A percentile compares a stretch with the other conserved stretches of the same genome.
Conservation (phyloP, 1,140 invertebrate genomes). For the Drosophila rufa region DNA sequence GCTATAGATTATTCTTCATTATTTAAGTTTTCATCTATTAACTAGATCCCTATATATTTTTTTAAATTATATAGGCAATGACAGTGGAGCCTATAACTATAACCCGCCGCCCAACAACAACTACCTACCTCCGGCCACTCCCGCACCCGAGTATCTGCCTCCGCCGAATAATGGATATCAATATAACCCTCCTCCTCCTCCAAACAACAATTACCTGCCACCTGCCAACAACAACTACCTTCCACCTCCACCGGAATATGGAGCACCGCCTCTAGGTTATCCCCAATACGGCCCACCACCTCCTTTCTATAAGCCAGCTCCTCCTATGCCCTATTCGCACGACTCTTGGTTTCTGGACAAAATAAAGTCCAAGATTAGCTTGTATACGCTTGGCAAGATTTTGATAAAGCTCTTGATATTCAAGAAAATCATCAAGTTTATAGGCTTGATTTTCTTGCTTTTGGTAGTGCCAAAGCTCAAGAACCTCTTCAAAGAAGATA, state of each 20-base stretch:
- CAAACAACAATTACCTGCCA: constrained; percentile 82
- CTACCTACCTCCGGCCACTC: constrained; percentile 24
- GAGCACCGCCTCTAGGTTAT: constrained; percentile 69
- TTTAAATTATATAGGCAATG: constrained; percentile 13
- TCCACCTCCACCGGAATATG: constrained; percentile 58
- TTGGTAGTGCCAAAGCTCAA: constrained; percentile 91
- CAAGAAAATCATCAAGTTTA: constrained; percentile 92
- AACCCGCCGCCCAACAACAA: constrained; percentile 33
- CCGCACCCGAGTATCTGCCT: constrained; percentile 27
- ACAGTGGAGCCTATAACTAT: constrained; percentile 29
- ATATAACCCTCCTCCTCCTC: constrained; percentile 56
- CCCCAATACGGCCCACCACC: constrained; percentile 38
- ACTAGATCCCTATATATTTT: not conserved
- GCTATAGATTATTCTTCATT: not conserved
- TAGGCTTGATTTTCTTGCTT: constrained; percentile 90
- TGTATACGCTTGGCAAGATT: constrained; percentile 90
- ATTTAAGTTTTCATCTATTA: not conserved
- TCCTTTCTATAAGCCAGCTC: constrained; percentile 86
- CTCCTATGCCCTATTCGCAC: constrained; percentile 81
- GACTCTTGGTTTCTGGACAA: constrained; percentile 87
- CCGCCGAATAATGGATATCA: constrained; percentile 61
- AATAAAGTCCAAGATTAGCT: constrained; percentile 89
- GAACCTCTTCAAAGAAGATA: constrained; percentile 68
- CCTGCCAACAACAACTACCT: constrained; percentile 78
- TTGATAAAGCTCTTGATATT: constrained; percentile 90